These are phyloP conservation scores for Halisarca cf. caerulea DNA, from an alignment of 37 sponge, comb jelly and placozoan species.

Conservation along the genomic window DNA sequence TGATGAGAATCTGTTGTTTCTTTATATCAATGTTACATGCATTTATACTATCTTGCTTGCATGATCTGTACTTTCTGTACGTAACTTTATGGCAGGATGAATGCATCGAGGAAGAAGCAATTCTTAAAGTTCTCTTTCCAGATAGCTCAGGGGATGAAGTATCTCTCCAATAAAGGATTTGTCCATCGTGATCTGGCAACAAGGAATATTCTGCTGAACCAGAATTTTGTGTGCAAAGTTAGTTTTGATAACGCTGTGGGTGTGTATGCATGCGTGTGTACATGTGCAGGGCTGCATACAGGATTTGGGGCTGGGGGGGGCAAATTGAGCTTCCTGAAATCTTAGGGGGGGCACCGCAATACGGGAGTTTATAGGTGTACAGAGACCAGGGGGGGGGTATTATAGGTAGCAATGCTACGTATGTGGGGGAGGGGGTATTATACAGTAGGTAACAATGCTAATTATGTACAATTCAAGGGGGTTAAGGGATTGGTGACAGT, in stretches of 20 bases:
- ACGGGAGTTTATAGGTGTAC: too few species aligned
- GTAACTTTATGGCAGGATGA: not conserved
- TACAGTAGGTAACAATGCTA: too few species aligned
- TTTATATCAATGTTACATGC: not conserved
- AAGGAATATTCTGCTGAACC: not conserved
- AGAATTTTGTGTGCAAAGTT: not conserved
- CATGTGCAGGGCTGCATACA: not conserved
- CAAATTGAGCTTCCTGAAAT: too few species aligned
- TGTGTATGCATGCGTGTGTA: not conserved
- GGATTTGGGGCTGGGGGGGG: too few species aligned
- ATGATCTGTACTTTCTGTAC: not conserved
- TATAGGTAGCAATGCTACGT: too few species aligned
- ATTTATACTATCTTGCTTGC: not conserved
- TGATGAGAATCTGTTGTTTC: too few species aligned
- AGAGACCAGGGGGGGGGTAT: too few species aligned
- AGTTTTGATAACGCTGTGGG: not conserved
- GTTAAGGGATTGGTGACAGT: too few species aligned
- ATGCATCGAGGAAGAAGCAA: not conserved
- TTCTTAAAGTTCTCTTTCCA: constrained; percentile 1
- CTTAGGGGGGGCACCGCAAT: too few species aligned
- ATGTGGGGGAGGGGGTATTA: too few species aligned
- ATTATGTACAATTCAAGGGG: too few species aligned
- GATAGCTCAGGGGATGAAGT: constrained; percentile 19
- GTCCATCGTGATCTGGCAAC: not conserved
- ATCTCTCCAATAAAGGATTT: not conserved